Conservation (phyloP, 2,888 invertebrate species). For the Cheilosia urbana region DNA sequence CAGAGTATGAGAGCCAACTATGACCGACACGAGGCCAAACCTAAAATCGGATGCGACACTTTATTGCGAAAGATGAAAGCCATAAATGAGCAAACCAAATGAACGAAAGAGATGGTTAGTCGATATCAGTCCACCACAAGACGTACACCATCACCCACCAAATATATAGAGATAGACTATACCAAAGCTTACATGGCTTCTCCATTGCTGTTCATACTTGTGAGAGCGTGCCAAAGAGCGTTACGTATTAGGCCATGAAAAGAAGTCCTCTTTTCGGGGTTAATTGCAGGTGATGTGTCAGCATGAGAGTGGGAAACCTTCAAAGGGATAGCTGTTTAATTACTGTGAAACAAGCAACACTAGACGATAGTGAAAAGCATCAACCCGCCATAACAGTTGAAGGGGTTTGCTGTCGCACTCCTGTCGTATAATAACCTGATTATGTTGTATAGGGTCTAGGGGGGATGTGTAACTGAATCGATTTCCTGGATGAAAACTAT, state of each 20-base stretch:
- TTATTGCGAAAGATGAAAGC: constrained; percentile 28
- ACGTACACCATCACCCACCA: not conserved
- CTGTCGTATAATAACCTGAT: not conserved
- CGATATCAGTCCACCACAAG: not conserved
- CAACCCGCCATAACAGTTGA: constrained; percentile 14
- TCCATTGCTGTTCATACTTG: constrained; percentile 46
- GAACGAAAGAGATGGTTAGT: not conserved
- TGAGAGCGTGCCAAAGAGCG: constrained; percentile 35
- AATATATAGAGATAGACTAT: not conserved
- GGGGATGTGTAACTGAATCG: constrained; percentile 26
- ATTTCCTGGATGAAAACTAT: constrained; percentile 46
- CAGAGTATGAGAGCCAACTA: constrained; percentile 17
- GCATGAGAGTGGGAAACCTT: constrained; percentile 20
- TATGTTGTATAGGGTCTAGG: not conserved
- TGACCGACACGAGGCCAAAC: constrained; percentile 1
- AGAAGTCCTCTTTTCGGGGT: constrained; percentile 64
- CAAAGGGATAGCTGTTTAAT: constrained; percentile 60
- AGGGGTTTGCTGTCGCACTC: not conserved
- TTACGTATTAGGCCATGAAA: constrained; percentile 63
- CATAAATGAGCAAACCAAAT: not conserved
- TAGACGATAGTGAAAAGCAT: constrained; percentile 48
- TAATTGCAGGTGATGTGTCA: constrained; percentile 68
- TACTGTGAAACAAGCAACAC: constrained; percentile 70
- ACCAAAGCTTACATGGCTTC: constrained; percentile 23
- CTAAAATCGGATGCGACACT: constrained; percentile 36